A percentile compares a stretch with the other conserved stretches of the same genome.
Conservation (phyloP, 2,797 vertebrate genomes). For the Artibeus lituratus region DNA sequence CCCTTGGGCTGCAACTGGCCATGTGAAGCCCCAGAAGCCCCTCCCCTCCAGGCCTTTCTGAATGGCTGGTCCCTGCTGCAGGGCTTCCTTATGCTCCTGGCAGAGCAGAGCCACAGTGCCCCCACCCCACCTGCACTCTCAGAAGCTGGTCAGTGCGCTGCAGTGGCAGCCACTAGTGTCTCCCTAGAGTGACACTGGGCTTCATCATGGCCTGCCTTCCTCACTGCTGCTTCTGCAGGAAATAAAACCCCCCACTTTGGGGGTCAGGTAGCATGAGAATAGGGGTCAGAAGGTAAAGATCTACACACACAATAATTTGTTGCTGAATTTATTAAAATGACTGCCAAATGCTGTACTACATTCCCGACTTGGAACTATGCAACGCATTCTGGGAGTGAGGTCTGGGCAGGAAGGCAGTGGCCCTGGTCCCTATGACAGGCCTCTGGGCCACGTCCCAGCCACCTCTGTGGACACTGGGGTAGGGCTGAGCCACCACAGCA, state of each 20-base stretch:
- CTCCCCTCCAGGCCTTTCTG: too few relatives aligned
- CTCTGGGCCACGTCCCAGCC: not conserved
- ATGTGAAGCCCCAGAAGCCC: too few relatives aligned
- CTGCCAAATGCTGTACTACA: not conserved
- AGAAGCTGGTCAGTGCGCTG: too few relatives aligned
- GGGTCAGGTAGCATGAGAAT: not conserved
- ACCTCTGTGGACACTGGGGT: not conserved
- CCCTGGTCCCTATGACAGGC: not conserved
- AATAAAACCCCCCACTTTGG: too few relatives aligned
- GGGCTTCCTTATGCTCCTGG: rapidly evolving
- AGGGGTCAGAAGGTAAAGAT: not conserved
- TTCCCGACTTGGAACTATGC: not conserved
- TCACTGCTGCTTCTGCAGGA: not conserved
- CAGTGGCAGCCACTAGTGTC: too few relatives aligned
- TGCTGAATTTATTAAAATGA: not conserved
- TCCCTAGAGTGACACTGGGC: too few relatives aligned
- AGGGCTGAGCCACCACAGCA: not conserved
- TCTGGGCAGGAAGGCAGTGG: not conserved
- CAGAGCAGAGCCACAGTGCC: rapidly evolving
- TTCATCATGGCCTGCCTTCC: not conserved
- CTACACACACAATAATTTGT: not conserved
- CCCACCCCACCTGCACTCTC: rapidly evolving
- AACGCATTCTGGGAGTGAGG: too few relatives aligned
- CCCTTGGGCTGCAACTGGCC: too few relatives aligned
- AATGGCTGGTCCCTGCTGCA: rapidly evolving